Conservation (phyloP, 2,113 vertebrate species). For the Oreochromis tanganicae region DNA sequence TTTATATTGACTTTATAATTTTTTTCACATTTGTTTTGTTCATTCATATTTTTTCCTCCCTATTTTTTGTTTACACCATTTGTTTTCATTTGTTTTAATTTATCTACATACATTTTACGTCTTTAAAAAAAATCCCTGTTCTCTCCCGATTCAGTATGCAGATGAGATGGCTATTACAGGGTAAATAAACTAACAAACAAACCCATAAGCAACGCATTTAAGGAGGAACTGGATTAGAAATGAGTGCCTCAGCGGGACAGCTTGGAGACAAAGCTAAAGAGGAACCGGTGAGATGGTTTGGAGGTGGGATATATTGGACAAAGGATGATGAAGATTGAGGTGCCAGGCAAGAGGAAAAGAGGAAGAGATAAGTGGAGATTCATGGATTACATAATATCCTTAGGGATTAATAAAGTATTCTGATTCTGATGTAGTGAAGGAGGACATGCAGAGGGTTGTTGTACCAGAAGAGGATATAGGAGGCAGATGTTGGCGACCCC, state of each 20-base stretch:
- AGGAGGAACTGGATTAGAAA: background rate
- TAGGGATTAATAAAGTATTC: background rate
- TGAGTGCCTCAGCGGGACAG: background rate
- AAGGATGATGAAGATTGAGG: background rate
- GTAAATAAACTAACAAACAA: background rate
- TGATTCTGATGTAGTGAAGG: background rate
- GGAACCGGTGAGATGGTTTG: background rate
- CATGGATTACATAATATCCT: background rate
- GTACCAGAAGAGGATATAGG: background rate
- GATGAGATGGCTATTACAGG: background rate
- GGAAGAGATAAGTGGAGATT: background rate
- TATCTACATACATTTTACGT: background rate
- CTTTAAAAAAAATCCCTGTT: background rate
- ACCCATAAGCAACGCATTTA: background rate
- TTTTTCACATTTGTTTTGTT: background rate
- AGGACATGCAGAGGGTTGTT: background rate
- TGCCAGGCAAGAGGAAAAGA: background rate
- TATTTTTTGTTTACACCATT: background rate
- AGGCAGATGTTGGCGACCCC: background rate
- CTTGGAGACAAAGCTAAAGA: background rate
- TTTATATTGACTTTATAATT: background rate
- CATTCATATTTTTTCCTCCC: background rate
- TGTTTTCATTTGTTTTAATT: background rate
- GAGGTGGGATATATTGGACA: background rate
- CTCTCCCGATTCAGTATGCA: background rate